Conservation (phyloP, 1,140 invertebrate genomes). For the Nymphalis io region DNA sequence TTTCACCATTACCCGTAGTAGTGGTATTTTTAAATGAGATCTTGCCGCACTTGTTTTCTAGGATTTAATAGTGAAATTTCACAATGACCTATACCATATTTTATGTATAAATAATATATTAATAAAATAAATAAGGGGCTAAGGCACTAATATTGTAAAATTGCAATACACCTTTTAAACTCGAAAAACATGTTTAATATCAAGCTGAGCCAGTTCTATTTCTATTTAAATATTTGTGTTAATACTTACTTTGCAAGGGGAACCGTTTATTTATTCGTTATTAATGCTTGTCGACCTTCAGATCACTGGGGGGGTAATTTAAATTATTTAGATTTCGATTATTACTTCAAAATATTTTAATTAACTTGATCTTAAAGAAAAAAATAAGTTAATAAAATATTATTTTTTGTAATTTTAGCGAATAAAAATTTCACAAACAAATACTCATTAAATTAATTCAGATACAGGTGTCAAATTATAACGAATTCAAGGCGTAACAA, state of each 20-base stretch:
- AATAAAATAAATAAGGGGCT: not conserved
- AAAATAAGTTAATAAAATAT: not conserved
- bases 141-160: not conserved
- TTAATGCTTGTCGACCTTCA: conserved; percentile 21
- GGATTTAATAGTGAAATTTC: not conserved
- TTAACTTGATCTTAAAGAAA: not conserved
- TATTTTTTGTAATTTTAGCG: not conserved
- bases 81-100: not conserved
- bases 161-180: conserved; percentile 28
- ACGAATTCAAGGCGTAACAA: not conserved
- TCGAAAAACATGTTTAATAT: conserved; percentile 31
- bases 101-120: not conserved
- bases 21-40: not conserved
- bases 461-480: conserved; percentile 1
- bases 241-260: conserved; percentile 21
- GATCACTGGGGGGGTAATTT: conserved; percentile 7
- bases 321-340: conserved; percentile 11
- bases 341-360: not conserved
- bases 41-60: not conserved
- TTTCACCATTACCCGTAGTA: not conserved
- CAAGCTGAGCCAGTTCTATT: conserved; percentile 28
- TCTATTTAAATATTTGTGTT: conserved; percentile 20
- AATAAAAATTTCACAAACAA: not conserved
- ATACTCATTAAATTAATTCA: not conserved
- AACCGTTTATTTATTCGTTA: conserved; percentile 26